A percentile compares a stretch with the other conserved stretches of the same genome.
Evolutionary conservation across 2,797 vertebrate species (phyloP).

Genomic region (Catharus ustulatus): DNA sequence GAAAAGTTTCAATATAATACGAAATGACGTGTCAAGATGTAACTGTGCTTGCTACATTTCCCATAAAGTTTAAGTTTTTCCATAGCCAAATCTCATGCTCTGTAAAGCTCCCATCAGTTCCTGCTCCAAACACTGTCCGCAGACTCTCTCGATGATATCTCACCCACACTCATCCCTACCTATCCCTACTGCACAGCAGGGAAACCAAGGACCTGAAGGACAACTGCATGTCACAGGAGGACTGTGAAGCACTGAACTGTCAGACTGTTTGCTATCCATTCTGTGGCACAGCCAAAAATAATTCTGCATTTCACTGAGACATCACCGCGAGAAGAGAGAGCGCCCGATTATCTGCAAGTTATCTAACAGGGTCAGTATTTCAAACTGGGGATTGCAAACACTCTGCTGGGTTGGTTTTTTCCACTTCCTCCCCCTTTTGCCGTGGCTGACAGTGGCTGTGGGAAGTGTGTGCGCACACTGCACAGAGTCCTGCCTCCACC

Average conservation of each 20-base stretch:
- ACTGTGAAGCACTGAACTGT: background rate
- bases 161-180: background rate
- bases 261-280: background rate
- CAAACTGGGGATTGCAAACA: background rate
- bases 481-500: background rate
- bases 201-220: background rate
- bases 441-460: background rate
- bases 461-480: background rate
- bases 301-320: background rate
- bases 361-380: background rate
- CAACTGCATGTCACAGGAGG: background rate
- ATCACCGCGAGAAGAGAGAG: background rate
- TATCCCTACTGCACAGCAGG: background rate
- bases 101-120: background rate
- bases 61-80: background rate
- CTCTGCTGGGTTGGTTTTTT: background rate
- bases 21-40: background rate
- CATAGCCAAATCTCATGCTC: background rate
- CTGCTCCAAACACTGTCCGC: background rate
- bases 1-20: background rate
- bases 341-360: background rate
- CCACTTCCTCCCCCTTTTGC: background rate
- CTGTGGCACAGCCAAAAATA: background rate
- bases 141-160: background rate
- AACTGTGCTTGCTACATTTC: background rate